Evolutionary conservation across 1,140 invertebrate genomes (phyloP).

Genomic region (Pseudachorutes palmiensis): DNA sequence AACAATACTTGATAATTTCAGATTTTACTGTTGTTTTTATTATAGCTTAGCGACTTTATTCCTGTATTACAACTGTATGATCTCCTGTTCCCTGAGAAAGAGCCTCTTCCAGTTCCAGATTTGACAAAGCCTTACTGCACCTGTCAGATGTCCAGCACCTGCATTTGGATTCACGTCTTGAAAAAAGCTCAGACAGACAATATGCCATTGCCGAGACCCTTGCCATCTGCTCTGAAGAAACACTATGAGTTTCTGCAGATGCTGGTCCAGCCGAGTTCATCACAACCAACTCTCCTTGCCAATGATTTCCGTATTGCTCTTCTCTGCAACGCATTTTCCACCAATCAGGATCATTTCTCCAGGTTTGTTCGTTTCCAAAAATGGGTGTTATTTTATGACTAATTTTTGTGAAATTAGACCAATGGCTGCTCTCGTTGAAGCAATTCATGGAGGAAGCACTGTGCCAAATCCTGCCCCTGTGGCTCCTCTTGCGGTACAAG

Average conservation of each 20-base stretch:
- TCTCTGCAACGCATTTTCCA: slow-evolving; percentile 89
- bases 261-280: slow-evolving; percentile 27
- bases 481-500: slow-evolving; percentile 79
- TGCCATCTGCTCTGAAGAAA: slow-evolving; percentile 71
- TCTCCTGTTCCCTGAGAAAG: slow-evolving; percentile 73
- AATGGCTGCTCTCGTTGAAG: slow-evolving; percentile 80
- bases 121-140: slow-evolving; percentile 75
- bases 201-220: slow-evolving; percentile 62
- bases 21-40: no score
- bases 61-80: slow-evolving; percentile 87
- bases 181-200: slow-evolving; percentile 80
- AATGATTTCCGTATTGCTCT: slow-evolving; percentile 57
- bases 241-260: slow-evolving; percentile 62
- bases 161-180: slow-evolving; percentile 90
- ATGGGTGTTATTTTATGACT: no score
- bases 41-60: slow-evolving; percentile 72
- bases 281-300: slow-evolving; percentile 31
- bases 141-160: slow-evolving; percentile 85
- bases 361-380: slow-evolving; percentile 24
- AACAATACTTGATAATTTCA: slow-evolving; percentile 19
- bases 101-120: slow-evolving; percentile 81
- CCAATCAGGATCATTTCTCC: slow-evolving; percentile 73
- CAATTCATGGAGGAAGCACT: slow-evolving; percentile 64
- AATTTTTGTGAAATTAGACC: slow-evolving; percentile 51
- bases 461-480: slow-evolving; percentile 55